A percentile compares a stretch with the other conserved stretches of the same genome.
phyloP scores from a whole-genome alignment of 2,888 invertebrate genomes.

The Amiota communis region DNA sequence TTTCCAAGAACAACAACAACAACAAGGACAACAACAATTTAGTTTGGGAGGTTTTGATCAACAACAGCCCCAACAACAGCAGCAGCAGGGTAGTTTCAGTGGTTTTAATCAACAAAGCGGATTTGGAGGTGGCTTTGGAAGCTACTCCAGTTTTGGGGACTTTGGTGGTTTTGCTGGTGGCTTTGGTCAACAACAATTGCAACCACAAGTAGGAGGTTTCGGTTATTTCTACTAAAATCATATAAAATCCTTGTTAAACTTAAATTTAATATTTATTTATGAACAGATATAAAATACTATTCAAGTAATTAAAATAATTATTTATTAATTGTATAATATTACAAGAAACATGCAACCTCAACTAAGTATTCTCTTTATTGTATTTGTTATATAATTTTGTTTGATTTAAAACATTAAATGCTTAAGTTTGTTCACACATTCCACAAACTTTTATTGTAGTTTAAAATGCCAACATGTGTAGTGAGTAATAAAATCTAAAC shows the following conservation, averaged over 20 bases:
- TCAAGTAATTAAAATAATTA: background rate
- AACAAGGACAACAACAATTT: background rate
- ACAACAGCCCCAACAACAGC: background rate
- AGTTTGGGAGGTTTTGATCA: background rate
- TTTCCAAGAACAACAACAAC: background rate
- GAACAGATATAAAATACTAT: background rate
- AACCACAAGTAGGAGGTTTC: background rate
- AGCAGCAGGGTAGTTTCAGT: background rate
- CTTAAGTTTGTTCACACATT: too few relatives aligned
- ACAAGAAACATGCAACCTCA: too few relatives aligned
- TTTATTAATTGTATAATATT: too few relatives aligned
- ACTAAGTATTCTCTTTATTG: too few relatives aligned
- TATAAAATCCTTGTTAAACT: background rate
- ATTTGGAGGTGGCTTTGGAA: background rate
- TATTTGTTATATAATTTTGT: too few relatives aligned
- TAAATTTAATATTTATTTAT: background rate
- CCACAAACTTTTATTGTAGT: too few relatives aligned
- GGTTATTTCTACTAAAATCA: conserved; percentile 8
- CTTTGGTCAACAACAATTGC: too few relatives aligned
- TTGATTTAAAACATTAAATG: too few relatives aligned
- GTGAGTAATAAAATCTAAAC: conserved; percentile 16
- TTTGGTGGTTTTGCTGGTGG: too few relatives aligned
- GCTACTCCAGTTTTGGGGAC: background rate
- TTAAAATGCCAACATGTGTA: too few relatives aligned
- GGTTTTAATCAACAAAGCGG: background rate